Conservation (phyloP, 2,113 vertebrate species). For the Saguinus midas region DNA sequence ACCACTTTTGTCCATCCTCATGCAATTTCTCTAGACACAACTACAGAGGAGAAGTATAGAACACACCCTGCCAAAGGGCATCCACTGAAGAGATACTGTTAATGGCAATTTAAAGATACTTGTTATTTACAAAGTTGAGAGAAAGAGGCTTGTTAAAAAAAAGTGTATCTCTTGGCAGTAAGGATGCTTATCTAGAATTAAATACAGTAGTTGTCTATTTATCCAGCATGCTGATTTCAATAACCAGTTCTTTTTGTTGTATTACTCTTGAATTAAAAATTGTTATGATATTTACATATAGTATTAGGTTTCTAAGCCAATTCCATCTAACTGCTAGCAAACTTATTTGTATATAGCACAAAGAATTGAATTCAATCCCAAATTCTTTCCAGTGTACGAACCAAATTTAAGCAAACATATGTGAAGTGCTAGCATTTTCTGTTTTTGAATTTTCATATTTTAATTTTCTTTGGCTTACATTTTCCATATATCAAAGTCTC, state of each 20-base stretch:
- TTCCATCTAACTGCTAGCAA: neutral
- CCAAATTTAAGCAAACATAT: neutral
- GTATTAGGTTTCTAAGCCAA: neutral
- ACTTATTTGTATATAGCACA: neutral
- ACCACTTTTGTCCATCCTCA: neutral
- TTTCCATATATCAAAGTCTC: neutral
- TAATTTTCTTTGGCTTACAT: neutral
- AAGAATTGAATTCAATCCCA: neutral
- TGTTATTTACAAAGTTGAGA: neutral
- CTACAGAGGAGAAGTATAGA: neutral
- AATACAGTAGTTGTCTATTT: neutral
- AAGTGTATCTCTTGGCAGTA: neutral
- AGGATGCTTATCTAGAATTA: neutral
- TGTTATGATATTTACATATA: neutral
- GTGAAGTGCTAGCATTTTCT: neutral
- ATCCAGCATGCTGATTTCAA: neutral
- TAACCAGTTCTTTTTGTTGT: neutral
- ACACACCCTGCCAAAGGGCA: neutral
- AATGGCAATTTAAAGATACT: neutral
- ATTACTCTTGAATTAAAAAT: neutral
- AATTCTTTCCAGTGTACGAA: neutral
- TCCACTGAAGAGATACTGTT: neutral
- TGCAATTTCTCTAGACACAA: neutral
- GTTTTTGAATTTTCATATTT: neutral
- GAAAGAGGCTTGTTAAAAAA: neutral